phyloP scores from a whole-genome alignment of 1,140 invertebrate genomes.

The Anthonomus grandis region DNA sequence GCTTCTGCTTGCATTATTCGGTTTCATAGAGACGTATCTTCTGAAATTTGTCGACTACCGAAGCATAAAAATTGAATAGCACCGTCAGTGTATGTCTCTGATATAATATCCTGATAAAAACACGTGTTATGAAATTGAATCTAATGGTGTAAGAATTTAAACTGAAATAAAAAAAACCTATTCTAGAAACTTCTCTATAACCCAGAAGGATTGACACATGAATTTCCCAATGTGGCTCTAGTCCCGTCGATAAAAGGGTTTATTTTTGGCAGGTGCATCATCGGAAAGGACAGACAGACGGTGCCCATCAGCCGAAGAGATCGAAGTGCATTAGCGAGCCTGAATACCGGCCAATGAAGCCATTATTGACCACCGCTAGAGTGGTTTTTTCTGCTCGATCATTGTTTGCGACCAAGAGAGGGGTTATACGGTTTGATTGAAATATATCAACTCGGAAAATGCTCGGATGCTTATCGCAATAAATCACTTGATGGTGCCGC shows the following conservation, averaged over 20 bases:
- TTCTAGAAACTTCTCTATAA: too few species aligned
- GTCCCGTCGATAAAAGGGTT: slow-evolving; percentile 19
- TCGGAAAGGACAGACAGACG: slow-evolving; percentile 8
- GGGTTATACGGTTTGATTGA: slow-evolving; percentile 39
- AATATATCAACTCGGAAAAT: slow-evolving; percentile 43
- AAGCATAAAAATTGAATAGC: too few species aligned
- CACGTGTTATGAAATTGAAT: too few species aligned
- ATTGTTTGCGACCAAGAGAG: slow-evolving; percentile 44
- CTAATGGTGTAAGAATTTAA: too few species aligned
- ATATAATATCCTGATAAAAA: too few species aligned
- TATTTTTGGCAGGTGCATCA: slow-evolving; percentile 31
- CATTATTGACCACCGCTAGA: slow-evolving; percentile 42
- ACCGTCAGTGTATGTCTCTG: too few species aligned
- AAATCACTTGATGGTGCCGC: slow-evolving; percentile 41
- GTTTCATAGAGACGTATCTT: too few species aligned
- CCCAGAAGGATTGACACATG: slow-evolving; percentile 13
- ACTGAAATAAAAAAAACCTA: too few species aligned
- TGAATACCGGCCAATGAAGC: slow-evolving; percentile 39
- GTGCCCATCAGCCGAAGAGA: slow-evolving; percentile 15
- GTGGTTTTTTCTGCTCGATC: slow-evolving; percentile 43
- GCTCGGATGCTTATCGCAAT: slow-evolving; percentile 42
- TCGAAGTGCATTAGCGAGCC: slow-evolving; percentile 39
- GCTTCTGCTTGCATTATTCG: too few species aligned
- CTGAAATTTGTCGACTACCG: too few species aligned
- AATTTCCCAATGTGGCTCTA: slow-evolving; percentile 16